Base-by-base conservation (phyloP, 1,140 invertebrate genomes). In the Neodiprion lecontei region DNA sequence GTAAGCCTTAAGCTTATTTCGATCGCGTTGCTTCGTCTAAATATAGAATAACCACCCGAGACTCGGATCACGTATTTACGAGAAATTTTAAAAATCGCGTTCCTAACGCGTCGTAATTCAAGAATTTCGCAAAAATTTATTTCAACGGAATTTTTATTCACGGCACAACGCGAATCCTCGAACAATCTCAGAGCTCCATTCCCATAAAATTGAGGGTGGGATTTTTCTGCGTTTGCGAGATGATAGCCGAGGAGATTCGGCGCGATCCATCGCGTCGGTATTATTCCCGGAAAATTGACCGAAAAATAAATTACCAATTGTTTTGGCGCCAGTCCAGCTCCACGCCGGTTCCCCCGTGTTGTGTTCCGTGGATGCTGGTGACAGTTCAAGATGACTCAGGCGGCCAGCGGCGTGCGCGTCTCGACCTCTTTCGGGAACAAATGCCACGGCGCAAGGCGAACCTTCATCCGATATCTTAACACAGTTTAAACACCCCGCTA, bases 21-120 rank as follows among this genome's bases (percentile, higher is more conserved):
- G 77, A 82, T 76, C 78, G 78, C 83, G 76, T 82, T 81, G 79
- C 75, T 74, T 73, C 67, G 78, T 81, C 83, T 84, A 82, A 84
- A 84, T 84, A 82, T 84, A 84, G 83, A 83, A 74, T 79, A 77
- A 77, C 82, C n/a, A 61, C 53, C 5, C 11, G 53, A 61, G 53
- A 61, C 53, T 17, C 53, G 53, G 53, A 61, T 9, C 53, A 61
- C 53, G 53, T 61, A 40, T 40, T 40, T 40, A 5, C 53, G 53
- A 17, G n/a, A 61, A 61, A 12, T 61, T 53, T 61, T 61, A 61
- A 61, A 61, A 12, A 7, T 12, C n/a, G 11, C 53, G n/a, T 61
- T 17, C 53, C 4, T 61, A 61, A 12, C n/a, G 53, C 53, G 53
- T 61, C 53, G 9, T 7, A 12, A 7, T 61, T 61, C 3, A 14